Evolutionary conservation across 1,140 invertebrate genomes (phyloP).

Genomic region (Diuraphis noxia): DNA sequence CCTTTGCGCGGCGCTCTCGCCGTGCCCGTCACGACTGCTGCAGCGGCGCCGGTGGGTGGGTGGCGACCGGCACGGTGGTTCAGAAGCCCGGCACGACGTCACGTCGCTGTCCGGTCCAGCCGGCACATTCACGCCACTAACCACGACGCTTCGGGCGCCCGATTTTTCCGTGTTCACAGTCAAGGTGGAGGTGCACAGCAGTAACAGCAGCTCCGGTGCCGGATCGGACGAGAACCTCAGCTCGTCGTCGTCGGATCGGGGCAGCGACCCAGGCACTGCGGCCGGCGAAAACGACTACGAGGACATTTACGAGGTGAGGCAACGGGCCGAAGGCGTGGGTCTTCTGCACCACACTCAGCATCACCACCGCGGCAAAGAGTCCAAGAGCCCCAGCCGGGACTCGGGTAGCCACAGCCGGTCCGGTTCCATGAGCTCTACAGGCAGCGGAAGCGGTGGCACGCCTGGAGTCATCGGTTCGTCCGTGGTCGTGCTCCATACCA

Average conservation of each 20-base stretch:
- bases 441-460: slow-evolving; percentile 58
- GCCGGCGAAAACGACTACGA: slow-evolving; percentile 72
- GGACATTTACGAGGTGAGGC: slow-evolving; percentile 69
- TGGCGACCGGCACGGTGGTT: neutral
- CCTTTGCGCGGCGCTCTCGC: neutral
- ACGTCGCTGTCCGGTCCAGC: neutral
- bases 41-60: neutral
- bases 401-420: slow-evolving; percentile 72
- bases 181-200: slow-evolving; percentile 71
- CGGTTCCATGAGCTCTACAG: slow-evolving; percentile 64
- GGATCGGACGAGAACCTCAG: slow-evolving; percentile 67
- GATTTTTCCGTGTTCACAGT: slow-evolving; percentile 60
- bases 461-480: neutral
- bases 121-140: slow-evolving; percentile 18
- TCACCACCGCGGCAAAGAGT: slow-evolving; percentile 40
- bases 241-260: slow-evolving; percentile 56
- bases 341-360: neutral
- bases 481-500: slow-evolving; percentile 16
- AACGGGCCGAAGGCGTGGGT: neutral
- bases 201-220: slow-evolving; percentile 61
- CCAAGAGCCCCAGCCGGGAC: slow-evolving; percentile 61
- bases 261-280: slow-evolving; percentile 56
- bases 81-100: neutral
- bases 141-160: neutral
- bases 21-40: neutral